phyloP scores from a whole-genome alignment of 2,888 invertebrate genomes.

The Morinoia aosen region DNA sequence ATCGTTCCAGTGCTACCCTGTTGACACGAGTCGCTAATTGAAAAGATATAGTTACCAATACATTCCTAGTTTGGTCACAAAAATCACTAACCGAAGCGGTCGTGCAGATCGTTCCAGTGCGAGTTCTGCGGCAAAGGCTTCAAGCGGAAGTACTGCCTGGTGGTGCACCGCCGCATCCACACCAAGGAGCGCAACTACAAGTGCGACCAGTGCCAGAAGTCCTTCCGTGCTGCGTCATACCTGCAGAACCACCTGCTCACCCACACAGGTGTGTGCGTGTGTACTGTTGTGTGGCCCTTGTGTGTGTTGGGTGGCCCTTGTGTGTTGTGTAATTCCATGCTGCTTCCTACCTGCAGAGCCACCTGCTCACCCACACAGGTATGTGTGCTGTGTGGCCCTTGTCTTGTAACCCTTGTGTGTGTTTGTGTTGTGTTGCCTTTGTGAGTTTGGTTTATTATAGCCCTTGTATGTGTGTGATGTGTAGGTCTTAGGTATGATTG shows the following conservation, averaged over 20 bases:
- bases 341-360: constrained; percentile 80
- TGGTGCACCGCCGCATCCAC: constrained; percentile 87
- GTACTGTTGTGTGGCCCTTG: too few relatives aligned
- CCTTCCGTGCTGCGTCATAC: constrained; percentile 88
- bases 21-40: too few relatives aligned
- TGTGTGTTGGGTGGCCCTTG: too few relatives aligned
- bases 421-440: not conserved
- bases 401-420: not conserved
- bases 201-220: constrained; percentile 86
- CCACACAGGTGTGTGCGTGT: not conserved
- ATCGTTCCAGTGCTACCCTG: constrained; percentile 80
- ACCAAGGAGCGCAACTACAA: constrained; percentile 89
- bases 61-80: not conserved
- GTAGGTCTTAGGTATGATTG: too few relatives aligned
- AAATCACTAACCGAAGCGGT: not conserved
- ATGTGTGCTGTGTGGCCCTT: not conserved
- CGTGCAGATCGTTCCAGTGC: constrained; percentile 84
- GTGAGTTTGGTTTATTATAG: not conserved
- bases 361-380: constrained; percentile 47
- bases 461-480: too few relatives aligned
- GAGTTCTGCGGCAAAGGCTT: constrained; percentile 91
- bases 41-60: too few relatives aligned
- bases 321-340: constrained; percentile 78
- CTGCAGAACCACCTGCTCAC: constrained; percentile 72
- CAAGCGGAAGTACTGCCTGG: constrained; percentile 87